Evolutionary conservation across 1,140 invertebrate species (phyloP).

Genomic region (Macrocentrus cingulum): DNA sequence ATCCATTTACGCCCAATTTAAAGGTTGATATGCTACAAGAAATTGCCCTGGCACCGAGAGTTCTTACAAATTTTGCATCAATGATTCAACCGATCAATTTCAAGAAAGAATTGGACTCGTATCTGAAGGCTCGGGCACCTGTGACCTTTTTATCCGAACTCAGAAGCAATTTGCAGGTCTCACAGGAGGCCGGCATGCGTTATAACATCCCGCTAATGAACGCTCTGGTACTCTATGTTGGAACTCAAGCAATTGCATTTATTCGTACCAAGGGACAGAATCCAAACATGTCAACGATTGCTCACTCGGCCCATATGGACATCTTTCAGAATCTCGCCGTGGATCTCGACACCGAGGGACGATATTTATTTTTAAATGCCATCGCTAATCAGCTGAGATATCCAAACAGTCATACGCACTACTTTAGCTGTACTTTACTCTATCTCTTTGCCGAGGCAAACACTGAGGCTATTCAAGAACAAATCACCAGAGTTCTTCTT

Average conservation of each 20-base stretch:
- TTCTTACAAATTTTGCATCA: conserved; percentile 84
- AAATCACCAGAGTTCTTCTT: conserved; percentile 89
- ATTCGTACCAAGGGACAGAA: conserved; percentile 85
- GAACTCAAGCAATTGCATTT: conserved; percentile 90
- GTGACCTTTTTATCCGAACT: conserved; percentile 95
- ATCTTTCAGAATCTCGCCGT: conserved; percentile 99
- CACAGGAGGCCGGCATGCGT: conserved; percentile 82
- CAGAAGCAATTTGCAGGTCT: conserved; percentile 83
- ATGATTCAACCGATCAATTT: conserved; percentile 86
- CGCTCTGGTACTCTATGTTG: conserved; percentile 95
- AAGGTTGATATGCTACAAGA: conserved; percentile 93
- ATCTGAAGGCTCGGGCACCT: conserved; percentile 90
- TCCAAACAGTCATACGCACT: conserved; percentile 99
- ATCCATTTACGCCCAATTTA: conserved; percentile 97
- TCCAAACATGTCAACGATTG: conserved; percentile 94
- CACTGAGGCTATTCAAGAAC: conserved; percentile 92
- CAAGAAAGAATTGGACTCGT: conserved; percentile 95
- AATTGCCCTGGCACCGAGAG: conserved; percentile 81
- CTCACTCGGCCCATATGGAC: conserved; percentile 97
- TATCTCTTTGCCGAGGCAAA: conserved; percentile 98
- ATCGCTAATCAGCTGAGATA: conserved; percentile 98
- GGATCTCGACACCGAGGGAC: conserved; percentile 95
- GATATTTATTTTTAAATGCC: conserved; percentile 96
- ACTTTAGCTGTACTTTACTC: conserved; percentile 96
- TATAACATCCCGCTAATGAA: conserved; percentile 98